Percentiles rank a stretch among this genome's conserved stretches.
phyloP scores from a whole-genome alignment of 2,888 invertebrate species.

The Junonia oenone region DNA sequence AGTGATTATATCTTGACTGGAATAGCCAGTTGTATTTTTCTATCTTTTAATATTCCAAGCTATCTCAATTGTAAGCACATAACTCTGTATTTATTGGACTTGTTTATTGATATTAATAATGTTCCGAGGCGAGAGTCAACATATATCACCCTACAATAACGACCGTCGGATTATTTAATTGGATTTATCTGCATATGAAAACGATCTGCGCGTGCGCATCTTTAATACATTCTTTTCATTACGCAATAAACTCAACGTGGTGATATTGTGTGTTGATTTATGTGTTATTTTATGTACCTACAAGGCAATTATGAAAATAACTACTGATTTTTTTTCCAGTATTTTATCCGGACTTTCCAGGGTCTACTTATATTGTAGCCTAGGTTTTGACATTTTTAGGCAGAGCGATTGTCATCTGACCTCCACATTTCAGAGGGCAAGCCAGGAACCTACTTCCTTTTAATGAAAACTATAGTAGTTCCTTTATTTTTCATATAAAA shows the following conservation, averaged over 20 bases:
- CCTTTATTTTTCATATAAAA: no score
- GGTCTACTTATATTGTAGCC: no score
- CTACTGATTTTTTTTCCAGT: no score
- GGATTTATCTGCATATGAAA: slow-evolving; percentile 16
- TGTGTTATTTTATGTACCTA: background rate
- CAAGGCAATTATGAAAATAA: no score
- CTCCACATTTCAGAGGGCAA: no score
- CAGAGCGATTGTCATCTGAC: no score
- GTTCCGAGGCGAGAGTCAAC: background rate
- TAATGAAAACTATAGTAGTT: no score
- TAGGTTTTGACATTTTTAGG: no score
- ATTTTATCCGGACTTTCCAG: no score
- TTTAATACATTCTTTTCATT: background rate
- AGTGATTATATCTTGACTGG: no score
- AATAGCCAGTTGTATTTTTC: no score
- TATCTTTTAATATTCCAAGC: background rate
- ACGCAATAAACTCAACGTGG: background rate
- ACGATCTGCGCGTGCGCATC: slow-evolving; percentile 1
- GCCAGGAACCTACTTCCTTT: no score
- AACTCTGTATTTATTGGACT: background rate
- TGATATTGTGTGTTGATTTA: background rate
- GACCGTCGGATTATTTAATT: slow-evolving; percentile 6
- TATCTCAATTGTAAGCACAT: background rate
- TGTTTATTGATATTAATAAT: background rate
- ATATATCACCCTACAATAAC: slow-evolving; percentile 6